Evolutionary conservation across 2,113 vertebrate genomes (phyloP).

Genomic region (Callospermophilus lateralis): DNA sequence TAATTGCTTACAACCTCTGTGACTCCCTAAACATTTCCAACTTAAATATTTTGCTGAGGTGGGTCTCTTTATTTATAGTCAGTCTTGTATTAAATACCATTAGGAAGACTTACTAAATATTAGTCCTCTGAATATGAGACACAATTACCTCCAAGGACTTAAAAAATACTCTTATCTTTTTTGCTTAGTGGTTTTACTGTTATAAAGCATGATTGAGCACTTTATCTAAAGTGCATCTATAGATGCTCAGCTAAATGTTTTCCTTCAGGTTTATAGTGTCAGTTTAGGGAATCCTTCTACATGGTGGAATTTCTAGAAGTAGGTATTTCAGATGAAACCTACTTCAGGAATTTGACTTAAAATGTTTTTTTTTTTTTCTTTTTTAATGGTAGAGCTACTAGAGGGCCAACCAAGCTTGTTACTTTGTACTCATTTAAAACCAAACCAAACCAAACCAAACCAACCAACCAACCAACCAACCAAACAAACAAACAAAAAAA

Average conservation of each 20-base stretch:
- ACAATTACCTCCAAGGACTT: background rate
- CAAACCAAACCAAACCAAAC: background rate
- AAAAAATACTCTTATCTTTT: background rate
- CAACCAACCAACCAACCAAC: background rate
- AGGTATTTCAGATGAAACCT: background rate
- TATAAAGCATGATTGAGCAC: background rate
- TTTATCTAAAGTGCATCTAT: background rate
- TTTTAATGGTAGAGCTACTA: background rate
- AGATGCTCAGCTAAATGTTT: background rate
- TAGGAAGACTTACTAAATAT: slow-evolving; percentile 1
- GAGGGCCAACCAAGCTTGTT: background rate
- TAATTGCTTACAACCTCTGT: background rate
- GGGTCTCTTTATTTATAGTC: background rate
- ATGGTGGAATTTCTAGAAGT: background rate
- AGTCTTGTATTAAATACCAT: background rate
- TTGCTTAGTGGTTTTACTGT: background rate
- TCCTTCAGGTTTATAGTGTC: background rate
- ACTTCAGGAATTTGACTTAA: slow-evolving; percentile 34
- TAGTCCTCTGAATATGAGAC: background rate
- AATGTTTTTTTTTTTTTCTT: background rate
- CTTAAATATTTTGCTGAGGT: slow-evolving; percentile 43
- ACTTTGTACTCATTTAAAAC: background rate
- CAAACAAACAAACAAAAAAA: no score
- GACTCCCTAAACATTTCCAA: background rate
- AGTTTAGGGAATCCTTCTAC: background rate